Evolutionary conservation across 2,113 vertebrate genomes (phyloP), one percentile per base, ranked within the genome.

Genomic region (Ammodytes marinus): DNA sequence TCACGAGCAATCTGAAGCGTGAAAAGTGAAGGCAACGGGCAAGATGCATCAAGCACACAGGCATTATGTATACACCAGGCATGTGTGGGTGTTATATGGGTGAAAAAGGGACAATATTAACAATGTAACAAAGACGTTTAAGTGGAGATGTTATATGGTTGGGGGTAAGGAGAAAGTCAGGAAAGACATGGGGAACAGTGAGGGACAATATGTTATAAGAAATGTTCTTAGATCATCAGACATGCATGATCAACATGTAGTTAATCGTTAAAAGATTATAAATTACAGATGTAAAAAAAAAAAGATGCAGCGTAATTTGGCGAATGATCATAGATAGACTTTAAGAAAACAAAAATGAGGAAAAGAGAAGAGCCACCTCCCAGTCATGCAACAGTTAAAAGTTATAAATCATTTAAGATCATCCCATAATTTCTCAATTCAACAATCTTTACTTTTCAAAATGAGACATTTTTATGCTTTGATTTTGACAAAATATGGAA

Each of bases 1-100:
- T 99, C 98, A 66, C 98, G 98, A 88, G 98, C 98, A 93, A 99
- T 99, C 98, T 99, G 93, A 84, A 86, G 83, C 68, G 27, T 27
- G 27, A 27, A 27, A 86, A 79, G 67, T 64, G 67, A 82, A 27
- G 27, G 27, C 27, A 27, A 27, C 27, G 59, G 87, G 88, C 67
- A 74, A 73, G 82, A 88, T 79, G 87, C 80, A 87, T 69, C 50
- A 75, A 79, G 76, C 58, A 57, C 60, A 77, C 27, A 27, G 67
- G 59, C n/a, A 86, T 49, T 79, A 59, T 80, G 27, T 27, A 27
- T 69, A 89, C 81, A 80, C 39, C 84, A 85, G 49, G 52, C 27
- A 46, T 35, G 61, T 42, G 39, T 35, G 65, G 59, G 65, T 12
- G 73, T 0, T 58, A 59, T 27, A 27, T 80, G 60, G 82, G 40